Conservation (phyloP, 2,797 vertebrate species). For the Tragopan temminckii region DNA sequence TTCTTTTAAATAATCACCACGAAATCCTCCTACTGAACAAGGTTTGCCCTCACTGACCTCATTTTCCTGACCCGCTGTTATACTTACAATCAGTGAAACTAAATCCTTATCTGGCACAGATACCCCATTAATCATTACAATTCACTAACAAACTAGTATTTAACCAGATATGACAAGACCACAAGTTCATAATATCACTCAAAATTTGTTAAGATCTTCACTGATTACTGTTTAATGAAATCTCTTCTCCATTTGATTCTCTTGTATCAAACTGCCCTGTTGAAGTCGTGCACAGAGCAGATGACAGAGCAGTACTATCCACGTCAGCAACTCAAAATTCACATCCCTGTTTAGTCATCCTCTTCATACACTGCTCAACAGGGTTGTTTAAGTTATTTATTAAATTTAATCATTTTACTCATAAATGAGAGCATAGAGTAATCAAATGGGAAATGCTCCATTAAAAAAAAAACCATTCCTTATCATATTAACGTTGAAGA, state of each 20-base stretch:
- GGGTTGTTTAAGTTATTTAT: background rate
- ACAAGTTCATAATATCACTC: background rate
- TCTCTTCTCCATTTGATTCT: background rate
- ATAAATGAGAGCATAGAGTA: background rate
- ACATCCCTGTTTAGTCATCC: background rate
- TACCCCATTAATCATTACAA: background rate
- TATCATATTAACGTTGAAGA: background rate
- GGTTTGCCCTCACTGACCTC: slow-evolving; percentile 25
- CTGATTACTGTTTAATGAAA: background rate
- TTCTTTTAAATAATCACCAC: slow-evolving; percentile 15
- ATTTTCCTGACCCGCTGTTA: slow-evolving; percentile 37
- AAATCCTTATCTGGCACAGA: slow-evolving; percentile 15
- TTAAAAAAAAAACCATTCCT: background rate
- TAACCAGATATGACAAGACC: background rate
- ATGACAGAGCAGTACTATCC: background rate
- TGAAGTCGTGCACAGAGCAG: rapidly evolving
- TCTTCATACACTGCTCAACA: background rate
- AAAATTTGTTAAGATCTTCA: background rate
- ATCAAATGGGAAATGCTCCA: background rate
- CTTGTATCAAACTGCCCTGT: background rate
- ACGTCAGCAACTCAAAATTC: background rate
- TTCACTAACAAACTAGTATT: slow-evolving; percentile 11
- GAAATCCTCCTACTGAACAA: slow-evolving; percentile 36
- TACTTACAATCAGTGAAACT: slow-evolving; percentile 11
- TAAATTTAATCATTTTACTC: background rate